A percentile compares a stretch with the other conserved stretches of the same genome.
phyloP scores from a whole-genome alignment of 2,888 invertebrate species.

The Cinara cedri region DNA sequence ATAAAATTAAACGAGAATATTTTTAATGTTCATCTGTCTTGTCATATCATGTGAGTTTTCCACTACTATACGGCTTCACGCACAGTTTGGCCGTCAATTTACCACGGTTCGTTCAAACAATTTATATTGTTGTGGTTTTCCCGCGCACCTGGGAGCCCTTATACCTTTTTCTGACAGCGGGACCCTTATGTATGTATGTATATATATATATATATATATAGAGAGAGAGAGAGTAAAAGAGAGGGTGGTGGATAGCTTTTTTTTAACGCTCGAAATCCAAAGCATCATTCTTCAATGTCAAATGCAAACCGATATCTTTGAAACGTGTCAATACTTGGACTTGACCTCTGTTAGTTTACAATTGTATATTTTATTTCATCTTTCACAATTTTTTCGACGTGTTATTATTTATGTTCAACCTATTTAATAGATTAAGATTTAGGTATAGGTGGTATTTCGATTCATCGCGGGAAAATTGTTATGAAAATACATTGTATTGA shows the following conservation, averaged over 20 bases:
- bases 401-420: too few relatives aligned
- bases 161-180: constrained; percentile 52
- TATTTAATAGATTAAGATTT: too few relatives aligned
- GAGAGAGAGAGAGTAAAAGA: too few relatives aligned
- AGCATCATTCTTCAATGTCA: constrained; percentile 55
- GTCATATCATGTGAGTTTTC: constrained; percentile 24
- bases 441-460: too few relatives aligned
- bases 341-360: constrained; percentile 27
- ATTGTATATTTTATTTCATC: constrained; percentile 12
- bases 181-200: constrained; percentile 23
- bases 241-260: constrained; percentile 30
- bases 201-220: too few relatives aligned
- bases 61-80: constrained; percentile 1
- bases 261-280: constrained; percentile 44
- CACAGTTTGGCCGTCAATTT: constrained; percentile 34
- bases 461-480: too few relatives aligned
- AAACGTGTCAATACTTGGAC: constrained; percentile 43
- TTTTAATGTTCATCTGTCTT: constrained; percentile 18
- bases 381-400: too few relatives aligned
- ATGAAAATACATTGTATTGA: too few relatives aligned
- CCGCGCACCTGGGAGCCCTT: constrained; percentile 44
- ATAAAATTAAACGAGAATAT: constrained; percentile 7
- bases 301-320: constrained; percentile 49
- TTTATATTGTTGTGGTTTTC: constrained; percentile 53
- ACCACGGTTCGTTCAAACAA: constrained; percentile 22